Percentiles rank a stretch among this genome's conserved stretches.
phyloP scores from a whole-genome alignment of 2,113 vertebrate species.

The Mirounga angustirostris region DNA sequence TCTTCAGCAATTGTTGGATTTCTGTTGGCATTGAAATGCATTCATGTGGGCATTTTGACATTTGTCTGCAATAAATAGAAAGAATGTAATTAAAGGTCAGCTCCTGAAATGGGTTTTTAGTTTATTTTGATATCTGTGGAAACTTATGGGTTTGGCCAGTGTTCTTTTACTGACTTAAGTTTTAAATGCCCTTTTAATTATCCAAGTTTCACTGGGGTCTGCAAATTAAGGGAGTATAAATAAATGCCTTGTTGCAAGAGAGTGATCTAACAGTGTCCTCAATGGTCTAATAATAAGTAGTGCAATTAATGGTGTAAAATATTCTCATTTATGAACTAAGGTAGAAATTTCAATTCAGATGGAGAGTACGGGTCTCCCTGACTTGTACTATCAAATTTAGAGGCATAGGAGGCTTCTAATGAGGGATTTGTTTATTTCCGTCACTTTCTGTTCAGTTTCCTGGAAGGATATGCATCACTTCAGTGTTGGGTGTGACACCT shows the following conservation, averaged over 20 bases:
- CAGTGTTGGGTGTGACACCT: conserved; percentile 46
- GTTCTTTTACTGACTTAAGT: conserved; percentile 59
- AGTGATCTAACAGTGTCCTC: conserved; percentile 42
- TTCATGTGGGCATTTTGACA: conserved; percentile 55
- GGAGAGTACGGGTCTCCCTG: neutral
- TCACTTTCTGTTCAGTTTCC: conserved; percentile 18
- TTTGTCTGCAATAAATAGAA: conserved; percentile 72
- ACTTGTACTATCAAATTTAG: neutral
- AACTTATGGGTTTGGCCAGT: conserved; percentile 46
- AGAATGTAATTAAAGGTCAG: conserved; percentile 71
- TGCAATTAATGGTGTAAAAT: conserved; percentile 38
- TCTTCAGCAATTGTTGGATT: conserved; percentile 24
- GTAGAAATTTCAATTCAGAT: neutral
- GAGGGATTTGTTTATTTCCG: neutral
- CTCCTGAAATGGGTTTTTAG: conserved; percentile 60
- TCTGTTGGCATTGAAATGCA: neutral
- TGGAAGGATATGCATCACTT: conserved; percentile 12
- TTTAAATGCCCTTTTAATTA: conserved; percentile 74
- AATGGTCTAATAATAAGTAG: conserved; percentile 31
- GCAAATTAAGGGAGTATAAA: conserved; percentile 57
- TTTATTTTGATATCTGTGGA: conserved; percentile 68
- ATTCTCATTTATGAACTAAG: conserved; percentile 47
- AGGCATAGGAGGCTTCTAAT: neutral
- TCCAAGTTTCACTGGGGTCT: conserved; percentile 44
- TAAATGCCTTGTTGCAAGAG: conserved; percentile 53